Conservation (phyloP, 2,113 vertebrate genomes). For the Ptilonorhynchus violaceus region DNA sequence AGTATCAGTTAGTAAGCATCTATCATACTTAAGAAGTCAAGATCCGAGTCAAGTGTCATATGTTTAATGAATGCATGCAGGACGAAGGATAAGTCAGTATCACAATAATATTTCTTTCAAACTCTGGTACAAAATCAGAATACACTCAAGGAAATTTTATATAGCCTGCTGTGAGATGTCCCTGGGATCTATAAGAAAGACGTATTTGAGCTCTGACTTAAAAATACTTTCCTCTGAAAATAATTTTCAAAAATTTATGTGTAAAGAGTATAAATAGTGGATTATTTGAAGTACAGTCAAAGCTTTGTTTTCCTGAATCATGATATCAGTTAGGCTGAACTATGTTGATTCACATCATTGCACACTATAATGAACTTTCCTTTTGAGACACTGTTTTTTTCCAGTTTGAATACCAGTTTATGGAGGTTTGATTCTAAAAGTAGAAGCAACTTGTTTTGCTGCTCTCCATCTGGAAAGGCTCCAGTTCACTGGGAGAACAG, state of each 20-base stretch:
- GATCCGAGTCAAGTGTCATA: background rate
- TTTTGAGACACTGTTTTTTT: constrained; percentile 10
- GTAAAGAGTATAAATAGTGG: background rate
- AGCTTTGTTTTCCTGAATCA: constrained; percentile 19
- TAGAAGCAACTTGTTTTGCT: constrained; percentile 21
- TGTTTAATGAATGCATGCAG: background rate
- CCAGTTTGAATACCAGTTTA: constrained; percentile 6
- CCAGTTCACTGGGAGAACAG: background rate
- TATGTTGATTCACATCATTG: constrained; percentile 6
- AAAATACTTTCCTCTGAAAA: background rate
- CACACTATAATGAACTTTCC: background rate
- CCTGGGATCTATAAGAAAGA: background rate
- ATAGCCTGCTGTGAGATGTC: background rate
- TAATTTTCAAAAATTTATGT: background rate
- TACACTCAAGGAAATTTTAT: background rate
- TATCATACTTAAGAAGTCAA: background rate
- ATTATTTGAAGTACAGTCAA: constrained; percentile 9
- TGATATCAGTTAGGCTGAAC: background rate
- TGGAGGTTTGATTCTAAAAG: constrained; percentile 12
- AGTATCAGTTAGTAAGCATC: background rate
- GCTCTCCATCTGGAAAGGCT: background rate
- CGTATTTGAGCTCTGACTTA: background rate
- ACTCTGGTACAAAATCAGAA: background rate
- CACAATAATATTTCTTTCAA: background rate
- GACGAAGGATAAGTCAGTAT: background rate